These are phyloP conservation scores for Drosophila subquinaria DNA, from an alignment of 2,888 invertebrate genomes.

Conservation along the genomic window DNA sequence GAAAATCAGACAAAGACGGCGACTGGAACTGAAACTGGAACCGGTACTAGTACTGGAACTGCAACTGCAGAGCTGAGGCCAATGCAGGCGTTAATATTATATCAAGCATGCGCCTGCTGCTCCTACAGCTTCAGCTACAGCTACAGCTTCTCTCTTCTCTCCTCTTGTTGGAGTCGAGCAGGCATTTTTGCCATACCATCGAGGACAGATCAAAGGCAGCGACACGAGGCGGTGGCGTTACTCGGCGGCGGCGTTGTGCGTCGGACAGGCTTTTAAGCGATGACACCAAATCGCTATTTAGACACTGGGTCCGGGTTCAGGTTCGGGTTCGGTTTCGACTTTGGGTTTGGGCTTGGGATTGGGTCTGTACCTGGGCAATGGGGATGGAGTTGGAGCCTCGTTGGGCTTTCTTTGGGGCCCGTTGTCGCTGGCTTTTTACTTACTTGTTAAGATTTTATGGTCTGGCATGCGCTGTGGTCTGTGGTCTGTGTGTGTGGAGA, in stretches of 20 bases:
- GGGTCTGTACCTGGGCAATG: neutral
- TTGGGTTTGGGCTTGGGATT: neutral
- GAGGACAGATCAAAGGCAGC: slow-evolving; percentile 75
- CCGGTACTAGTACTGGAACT: slow-evolving; percentile 61
- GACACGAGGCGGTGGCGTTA: slow-evolving; percentile 78
- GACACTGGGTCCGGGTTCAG: slow-evolving; percentile 60
- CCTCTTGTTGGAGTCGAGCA: slow-evolving; percentile 13
- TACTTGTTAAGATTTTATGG: slow-evolving; percentile 69
- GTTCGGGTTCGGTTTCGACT: neutral
- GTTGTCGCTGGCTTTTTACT: slow-evolving; percentile 44
- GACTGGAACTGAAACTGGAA: slow-evolving; percentile 55
- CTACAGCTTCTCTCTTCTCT: neutral
- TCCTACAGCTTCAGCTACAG: slow-evolving; percentile 17
- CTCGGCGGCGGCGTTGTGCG: slow-evolving; percentile 61
- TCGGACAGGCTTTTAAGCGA: slow-evolving; percentile 85
- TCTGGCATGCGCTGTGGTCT: slow-evolving; percentile 50
- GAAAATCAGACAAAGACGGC: slow-evolving; percentile 59
- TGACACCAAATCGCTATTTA: slow-evolving; percentile 86
- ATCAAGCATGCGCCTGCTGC: slow-evolving; percentile 55
- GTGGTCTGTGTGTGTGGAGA: slow-evolving; percentile 44
- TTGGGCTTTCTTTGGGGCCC: slow-evolving; percentile 38
- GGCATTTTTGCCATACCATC: slow-evolving; percentile 76
- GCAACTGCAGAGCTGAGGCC: slow-evolving; percentile 43
- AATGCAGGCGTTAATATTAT: slow-evolving; percentile 74
- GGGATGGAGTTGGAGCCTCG: slow-evolving; percentile 8